These are phyloP conservation scores for Poeciliopsis turneri DNA, from an alignment of 2,797 vertebrate species.

Conservation along the genomic window DNA sequence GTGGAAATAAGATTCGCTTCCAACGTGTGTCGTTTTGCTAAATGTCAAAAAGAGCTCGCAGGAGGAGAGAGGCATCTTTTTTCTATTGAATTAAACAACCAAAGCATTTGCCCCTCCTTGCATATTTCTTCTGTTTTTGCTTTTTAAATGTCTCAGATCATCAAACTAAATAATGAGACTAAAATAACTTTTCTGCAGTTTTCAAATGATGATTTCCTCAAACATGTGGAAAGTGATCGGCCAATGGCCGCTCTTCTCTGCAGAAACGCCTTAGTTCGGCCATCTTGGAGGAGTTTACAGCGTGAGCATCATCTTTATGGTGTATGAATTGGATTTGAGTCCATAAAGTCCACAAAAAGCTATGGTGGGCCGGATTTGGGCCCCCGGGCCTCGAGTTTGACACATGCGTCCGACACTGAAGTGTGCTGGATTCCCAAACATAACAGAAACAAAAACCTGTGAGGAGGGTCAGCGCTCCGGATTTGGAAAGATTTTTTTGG, in stretches of 20 bases:
- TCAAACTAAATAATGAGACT: background rate
- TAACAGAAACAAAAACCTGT: background rate
- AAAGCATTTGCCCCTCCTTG: background rate
- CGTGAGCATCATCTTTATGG: background rate
- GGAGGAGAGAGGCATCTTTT: background rate
- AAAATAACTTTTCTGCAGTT: background rate
- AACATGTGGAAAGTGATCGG: background rate
- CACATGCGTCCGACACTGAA: background rate
- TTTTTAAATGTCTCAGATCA: background rate
- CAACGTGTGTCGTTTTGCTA: background rate
- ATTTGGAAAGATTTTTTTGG: background rate
- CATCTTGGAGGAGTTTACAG: background rate
- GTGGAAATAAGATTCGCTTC: background rate
- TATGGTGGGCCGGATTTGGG: too few relatives aligned
- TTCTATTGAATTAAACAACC: background rate
- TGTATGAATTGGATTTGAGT: background rate
- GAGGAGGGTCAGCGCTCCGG: background rate
- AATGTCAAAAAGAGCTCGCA: background rate
- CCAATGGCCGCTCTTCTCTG: background rate
- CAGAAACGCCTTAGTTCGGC: background rate
- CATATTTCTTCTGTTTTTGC: background rate
- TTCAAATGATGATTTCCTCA: background rate
- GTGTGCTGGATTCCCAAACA: background rate
- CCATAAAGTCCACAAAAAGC: too few relatives aligned
- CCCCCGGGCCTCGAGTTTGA: too few relatives aligned